Conservation (phyloP, 2,113 vertebrate genomes). For the Thymallus thymallus region DNA sequence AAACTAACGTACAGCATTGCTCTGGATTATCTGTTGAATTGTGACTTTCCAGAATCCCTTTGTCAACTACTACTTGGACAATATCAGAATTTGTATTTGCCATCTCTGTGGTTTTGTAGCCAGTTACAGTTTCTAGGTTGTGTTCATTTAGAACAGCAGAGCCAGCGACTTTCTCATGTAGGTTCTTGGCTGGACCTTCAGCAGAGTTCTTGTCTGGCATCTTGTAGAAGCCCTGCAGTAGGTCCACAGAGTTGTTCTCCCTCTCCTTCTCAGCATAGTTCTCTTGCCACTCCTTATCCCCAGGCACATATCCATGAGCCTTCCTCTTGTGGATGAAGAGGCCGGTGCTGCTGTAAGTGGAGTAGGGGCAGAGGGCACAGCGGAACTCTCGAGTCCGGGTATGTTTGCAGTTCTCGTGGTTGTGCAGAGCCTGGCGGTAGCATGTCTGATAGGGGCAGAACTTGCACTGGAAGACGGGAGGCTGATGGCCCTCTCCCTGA, state of each 20-base stretch:
- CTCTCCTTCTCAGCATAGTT: constrained; percentile 80
- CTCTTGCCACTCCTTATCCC: constrained; percentile 88
- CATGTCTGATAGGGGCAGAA: constrained; percentile 90
- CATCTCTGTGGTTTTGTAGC: constrained; percentile 5
- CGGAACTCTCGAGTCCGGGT: constrained; percentile 85
- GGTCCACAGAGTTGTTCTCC: constrained; percentile 66
- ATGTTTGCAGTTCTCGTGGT: constrained; percentile 96
- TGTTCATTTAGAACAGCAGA: neutral
- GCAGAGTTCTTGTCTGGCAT: constrained; percentile 20
- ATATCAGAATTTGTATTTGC: constrained; percentile 18
- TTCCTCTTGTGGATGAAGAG: constrained; percentile 97
- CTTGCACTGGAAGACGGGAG: constrained; percentile 81
- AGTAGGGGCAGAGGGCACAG: constrained; percentile 88
- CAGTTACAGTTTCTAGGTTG: neutral
- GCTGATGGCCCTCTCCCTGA: constrained; percentile 58
- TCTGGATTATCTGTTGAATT: constrained; percentile 32
- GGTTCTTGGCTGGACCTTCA: neutral
- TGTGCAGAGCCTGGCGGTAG: constrained; percentile 88
- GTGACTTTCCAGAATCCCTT: constrained; percentile 15
- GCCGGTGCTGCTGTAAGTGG: constrained; percentile 90
- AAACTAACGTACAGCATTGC: constrained; percentile 63
- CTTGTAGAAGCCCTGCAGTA: constrained; percentile 54
- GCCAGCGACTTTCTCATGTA: neutral
- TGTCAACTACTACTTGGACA: constrained; percentile 29
- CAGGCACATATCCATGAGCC: constrained; percentile 86